Evolutionary conservation across 2,113 vertebrate species (phyloP).

Genomic region (Seriola rivoliana): DNA sequence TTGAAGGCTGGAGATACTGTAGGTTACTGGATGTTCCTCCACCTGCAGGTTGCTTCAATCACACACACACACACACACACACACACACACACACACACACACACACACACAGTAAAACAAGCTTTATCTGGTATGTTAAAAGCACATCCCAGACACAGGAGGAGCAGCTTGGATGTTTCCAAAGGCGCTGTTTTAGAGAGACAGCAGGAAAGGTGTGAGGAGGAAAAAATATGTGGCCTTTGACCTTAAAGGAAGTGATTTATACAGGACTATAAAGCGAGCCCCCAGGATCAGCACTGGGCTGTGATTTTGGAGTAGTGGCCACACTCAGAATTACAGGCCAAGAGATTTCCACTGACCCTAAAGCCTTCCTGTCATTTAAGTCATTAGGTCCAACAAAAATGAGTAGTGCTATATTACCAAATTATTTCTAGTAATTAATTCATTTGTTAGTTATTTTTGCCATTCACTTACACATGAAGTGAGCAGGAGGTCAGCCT

Average conservation of each 20-base stretch:
- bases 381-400: not conserved
- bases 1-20: conserved; percentile 73
- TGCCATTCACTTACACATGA: not conserved
- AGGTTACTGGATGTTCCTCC: conserved; percentile 73
- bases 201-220: conserved; percentile 73
- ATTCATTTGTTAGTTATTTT: not conserved
- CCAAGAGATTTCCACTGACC: conserved; percentile 1
- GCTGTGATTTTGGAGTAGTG: conserved; percentile 61
- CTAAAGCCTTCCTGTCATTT: not conserved
- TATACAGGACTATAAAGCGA: conserved; percentile 75
- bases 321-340: conserved; percentile 40
- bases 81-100: conserved; percentile 45
- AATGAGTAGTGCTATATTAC: not conserved
- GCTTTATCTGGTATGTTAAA: conserved; percentile 72
- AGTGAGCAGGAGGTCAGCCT: not conserved
- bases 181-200: conserved; percentile 72
- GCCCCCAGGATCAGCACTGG: conserved; percentile 59
- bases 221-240: conserved; percentile 75
- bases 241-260: conserved; percentile 78
- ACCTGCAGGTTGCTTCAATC: conserved; percentile 74
- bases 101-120: conserved; percentile 49
- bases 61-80: conserved; percentile 19
- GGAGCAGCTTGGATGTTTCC: conserved; percentile 72
- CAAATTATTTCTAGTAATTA: not conserved
- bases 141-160: conserved; percentile 69